Conservation (phyloP, 2,888 invertebrate species). For the Operophtera brumata region DNA sequence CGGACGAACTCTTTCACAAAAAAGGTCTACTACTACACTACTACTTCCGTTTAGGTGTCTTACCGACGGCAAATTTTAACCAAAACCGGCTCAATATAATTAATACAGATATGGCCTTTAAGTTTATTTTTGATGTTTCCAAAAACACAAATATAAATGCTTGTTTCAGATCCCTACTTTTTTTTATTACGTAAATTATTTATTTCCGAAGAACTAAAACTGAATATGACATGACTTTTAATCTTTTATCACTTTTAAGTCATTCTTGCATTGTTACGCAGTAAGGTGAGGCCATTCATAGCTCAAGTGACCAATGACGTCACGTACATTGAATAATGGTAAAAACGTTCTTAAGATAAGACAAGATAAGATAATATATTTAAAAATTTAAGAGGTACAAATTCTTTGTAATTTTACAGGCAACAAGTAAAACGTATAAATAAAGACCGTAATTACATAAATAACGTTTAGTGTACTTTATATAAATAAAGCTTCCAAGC, state of each 20-base stretch:
- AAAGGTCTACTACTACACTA: too few species aligned
- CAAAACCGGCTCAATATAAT: conserved; percentile 38
- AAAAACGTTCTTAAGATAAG: conserved; percentile 26
- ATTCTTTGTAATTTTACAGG: too few species aligned
- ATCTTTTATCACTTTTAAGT: conserved; percentile 17
- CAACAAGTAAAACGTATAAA: too few species aligned
- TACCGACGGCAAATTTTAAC: conserved; percentile 31
- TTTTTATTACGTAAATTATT: conserved; percentile 5
- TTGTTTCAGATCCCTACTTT: conserved; percentile 23
- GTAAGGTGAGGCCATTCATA: conserved; percentile 33
- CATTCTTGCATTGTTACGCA: conserved; percentile 9
- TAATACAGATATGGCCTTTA: conserved; percentile 44
- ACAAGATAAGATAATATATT: too few species aligned
- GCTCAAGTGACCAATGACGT: conserved; percentile 26
- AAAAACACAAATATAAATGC: conserved; percentile 28
- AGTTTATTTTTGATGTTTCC: conserved; percentile 20
- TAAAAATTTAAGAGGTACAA: too few species aligned
- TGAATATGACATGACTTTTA: conserved; percentile 11
- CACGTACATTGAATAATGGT: conserved; percentile 25
- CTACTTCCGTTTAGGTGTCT: conserved; percentile 40
- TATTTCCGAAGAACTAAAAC: too few species aligned
- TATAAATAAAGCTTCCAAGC: too few species aligned
- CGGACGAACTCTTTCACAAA: too few species aligned
- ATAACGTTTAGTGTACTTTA: too few species aligned
- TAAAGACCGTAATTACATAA: too few species aligned